Evolutionary conservation across 2,888 invertebrate genomes (phyloP).

Genomic region (Agrotis clavis): DNA sequence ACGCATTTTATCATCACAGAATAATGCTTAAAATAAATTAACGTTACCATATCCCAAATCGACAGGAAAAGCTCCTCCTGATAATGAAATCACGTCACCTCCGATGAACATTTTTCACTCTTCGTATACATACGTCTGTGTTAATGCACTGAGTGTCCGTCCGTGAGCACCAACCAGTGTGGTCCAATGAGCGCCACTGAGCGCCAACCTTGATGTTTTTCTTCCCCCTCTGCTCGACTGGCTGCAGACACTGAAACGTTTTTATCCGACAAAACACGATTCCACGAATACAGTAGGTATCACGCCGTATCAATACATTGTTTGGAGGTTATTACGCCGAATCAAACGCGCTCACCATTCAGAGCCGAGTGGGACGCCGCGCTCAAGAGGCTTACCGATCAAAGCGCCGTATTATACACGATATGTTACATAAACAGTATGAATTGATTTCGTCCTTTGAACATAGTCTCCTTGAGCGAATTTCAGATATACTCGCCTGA

Average conservation of each 20-base stretch:
- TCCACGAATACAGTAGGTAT: slow-evolving; percentile 55
- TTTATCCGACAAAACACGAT: slow-evolving; percentile 75
- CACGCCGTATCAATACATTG: slow-evolving; percentile 45
- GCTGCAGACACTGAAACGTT: slow-evolving; percentile 79
- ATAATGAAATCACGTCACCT: slow-evolving; percentile 19
- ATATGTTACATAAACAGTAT: slow-evolving; percentile 14
- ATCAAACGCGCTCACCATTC: slow-evolving; percentile 44
- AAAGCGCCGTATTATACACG: background rate
- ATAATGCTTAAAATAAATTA: background rate
- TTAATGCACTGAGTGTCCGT: slow-evolving; percentile 28
- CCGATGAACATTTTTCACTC: slow-evolving; percentile 19
- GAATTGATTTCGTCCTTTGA: slow-evolving; percentile 5
- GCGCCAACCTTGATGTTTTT: slow-evolving; percentile 48
- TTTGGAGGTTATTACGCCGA: slow-evolving; percentile 37
- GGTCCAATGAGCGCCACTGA: background rate
- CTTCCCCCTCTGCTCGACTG: slow-evolving; percentile 45
- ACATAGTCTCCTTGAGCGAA: slow-evolving; percentile 5
- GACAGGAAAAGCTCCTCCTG: background rate
- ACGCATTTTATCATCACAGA: background rate
- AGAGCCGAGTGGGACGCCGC: slow-evolving; percentile 15
- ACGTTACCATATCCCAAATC: background rate
- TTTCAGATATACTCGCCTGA: slow-evolving; percentile 13
- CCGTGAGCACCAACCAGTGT: slow-evolving; percentile 12
- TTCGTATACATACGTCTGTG: slow-evolving; percentile 11
- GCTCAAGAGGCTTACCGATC: slow-evolving; percentile 32